Evolutionary conservation across 2,797 vertebrate genomes (phyloP), one percentile per base, ranked within the genome.

Genomic region (Chiloscyllium punctatum): DNA sequence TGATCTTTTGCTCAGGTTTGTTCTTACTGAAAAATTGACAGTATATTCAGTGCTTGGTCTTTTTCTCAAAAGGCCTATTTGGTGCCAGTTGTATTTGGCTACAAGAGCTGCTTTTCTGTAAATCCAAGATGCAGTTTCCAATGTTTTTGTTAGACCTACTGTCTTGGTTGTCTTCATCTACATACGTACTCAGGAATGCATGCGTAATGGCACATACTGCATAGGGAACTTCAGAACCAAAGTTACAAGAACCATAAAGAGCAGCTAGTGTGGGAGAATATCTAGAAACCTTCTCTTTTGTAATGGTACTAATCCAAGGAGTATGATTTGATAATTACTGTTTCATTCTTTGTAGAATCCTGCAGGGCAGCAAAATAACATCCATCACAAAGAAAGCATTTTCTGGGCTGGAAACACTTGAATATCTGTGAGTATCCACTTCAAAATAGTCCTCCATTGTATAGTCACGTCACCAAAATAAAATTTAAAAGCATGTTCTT

Each of bases 291-390:
- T 84, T n/a, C 57, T 62, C 53, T 57, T 13, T 74, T 74, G 42
- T n/a, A 74, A 37, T 74, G 30, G 25, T 21, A 71, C 1, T 72
- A 23, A 94, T 27, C 30, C 6, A 48, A 48, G 82, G 42, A 84
- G 42, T 95, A 37, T 57, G 18, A 51, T 51, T 96, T 96, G 95
- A 96, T 96, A 96, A 91, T 94, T 96, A 91, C 88, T 1, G 79
- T 96, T 92, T 96, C 97, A 27, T 96, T 53, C 96, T 82, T 97
- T 98, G 96, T 97, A 99, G 98, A 96, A 98, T 98, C 96, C 97
- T 99, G 62, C 98, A 99, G 97, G 98, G 97, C 96, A 99, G 99
- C 97, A 98, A 98, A 97, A 99, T 99, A 96, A 99, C 98, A 96
- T 99, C 99, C 33, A 97, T 99, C 97, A 99, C 98, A 66, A 98